Evolutionary conservation across 2,797 vertebrate genomes (phyloP).

Genomic region (Anniella stebbinsi): DNA sequence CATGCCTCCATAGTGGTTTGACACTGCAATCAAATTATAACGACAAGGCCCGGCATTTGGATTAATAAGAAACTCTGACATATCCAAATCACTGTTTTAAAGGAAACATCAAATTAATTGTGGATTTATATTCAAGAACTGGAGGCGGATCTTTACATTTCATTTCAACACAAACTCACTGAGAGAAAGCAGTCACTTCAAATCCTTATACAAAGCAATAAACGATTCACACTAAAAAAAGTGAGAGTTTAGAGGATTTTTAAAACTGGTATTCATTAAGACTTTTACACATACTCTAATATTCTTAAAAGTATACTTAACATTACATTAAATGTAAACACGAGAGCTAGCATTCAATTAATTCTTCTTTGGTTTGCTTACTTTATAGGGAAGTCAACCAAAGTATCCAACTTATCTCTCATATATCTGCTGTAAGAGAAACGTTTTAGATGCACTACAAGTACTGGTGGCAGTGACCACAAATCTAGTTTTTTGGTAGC

Average conservation of each 20-base stretch:
- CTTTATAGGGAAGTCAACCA: constrained; percentile 96
- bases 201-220: background rate
- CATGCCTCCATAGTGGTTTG: constrained; percentile 99
- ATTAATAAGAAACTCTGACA: constrained; percentile 99
- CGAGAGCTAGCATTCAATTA: constrained; percentile 16
- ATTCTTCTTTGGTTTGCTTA: constrained; percentile 74
- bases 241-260: background rate
- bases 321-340: background rate
- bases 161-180: background rate
- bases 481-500: constrained; percentile 98
- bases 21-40: constrained; percentile 97
- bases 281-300: background rate
- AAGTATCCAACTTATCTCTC: constrained; percentile 97
- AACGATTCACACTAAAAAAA: background rate
- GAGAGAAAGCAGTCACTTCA: background rate
- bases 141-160: constrained; percentile 7
- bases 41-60: constrained; percentile 94
- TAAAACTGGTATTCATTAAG: background rate
- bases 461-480: constrained; percentile 95
- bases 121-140: background rate
- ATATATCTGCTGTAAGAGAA: constrained; percentile 99
- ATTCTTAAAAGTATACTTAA: background rate
- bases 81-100: constrained; percentile 93
- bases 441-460: constrained; percentile 97
- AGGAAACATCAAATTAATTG: constrained; percentile 54